phyloP scores from a whole-genome alignment of 2,888 invertebrate species.

The Dorcus parallelipipedus region DNA sequence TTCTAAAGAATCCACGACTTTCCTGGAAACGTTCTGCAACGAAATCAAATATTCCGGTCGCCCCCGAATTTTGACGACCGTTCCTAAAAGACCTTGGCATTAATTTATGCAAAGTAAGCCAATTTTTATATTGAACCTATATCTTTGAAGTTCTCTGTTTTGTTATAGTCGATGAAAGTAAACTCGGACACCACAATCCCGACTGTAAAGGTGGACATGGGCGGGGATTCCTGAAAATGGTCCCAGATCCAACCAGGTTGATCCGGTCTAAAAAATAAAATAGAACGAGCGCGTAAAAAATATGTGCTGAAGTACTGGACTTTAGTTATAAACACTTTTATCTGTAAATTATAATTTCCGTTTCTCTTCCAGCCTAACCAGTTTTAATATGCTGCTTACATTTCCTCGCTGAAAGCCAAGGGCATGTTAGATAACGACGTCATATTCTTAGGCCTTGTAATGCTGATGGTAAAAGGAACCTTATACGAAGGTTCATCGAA shows the following conservation, averaged over 20 bases:
- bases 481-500: conserved; percentile 78
- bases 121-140: conserved; percentile 15
- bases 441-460: conserved; percentile 59
- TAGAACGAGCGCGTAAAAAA: neutral
- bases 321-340: too few relatives aligned
- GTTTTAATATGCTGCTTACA: conserved; percentile 53
- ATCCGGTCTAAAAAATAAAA: conserved; percentile 45
- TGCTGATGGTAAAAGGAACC: conserved; percentile 63
- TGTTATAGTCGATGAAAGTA: conserved; percentile 27
- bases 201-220: conserved; percentile 74
- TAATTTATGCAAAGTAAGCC: conserved; percentile 24
- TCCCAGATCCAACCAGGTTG: conserved; percentile 63
- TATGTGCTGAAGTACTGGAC: too few relatives aligned
- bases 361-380: neutral
- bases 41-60: conserved; percentile 60
- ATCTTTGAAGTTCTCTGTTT: conserved; percentile 36
- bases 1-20: conserved; percentile 56
- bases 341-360: conserved; percentile 1
- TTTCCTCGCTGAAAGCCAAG: conserved; percentile 54
- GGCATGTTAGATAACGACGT: conserved; percentile 64
- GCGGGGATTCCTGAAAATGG: conserved; percentile 66
- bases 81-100: conserved; percentile 25
- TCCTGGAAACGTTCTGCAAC: conserved; percentile 57
- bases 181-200: conserved; percentile 71
- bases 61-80: conserved; percentile 61